Evolutionary conservation across 2,888 invertebrate genomes (phyloP), one percentile per base, ranked within the genome.

Genomic region (Azorinus chamasolen): DNA sequence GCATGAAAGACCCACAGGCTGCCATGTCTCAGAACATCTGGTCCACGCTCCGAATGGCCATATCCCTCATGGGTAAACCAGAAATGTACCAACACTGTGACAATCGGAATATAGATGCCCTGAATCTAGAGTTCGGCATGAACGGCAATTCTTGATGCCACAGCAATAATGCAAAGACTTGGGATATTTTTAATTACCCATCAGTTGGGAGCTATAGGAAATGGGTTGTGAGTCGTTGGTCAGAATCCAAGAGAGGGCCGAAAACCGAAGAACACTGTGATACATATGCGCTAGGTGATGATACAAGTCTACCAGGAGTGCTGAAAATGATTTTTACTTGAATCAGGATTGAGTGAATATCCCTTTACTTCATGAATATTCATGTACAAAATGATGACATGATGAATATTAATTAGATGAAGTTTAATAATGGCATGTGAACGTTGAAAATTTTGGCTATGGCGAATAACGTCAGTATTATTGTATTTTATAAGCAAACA

Each of bases 11-110:
- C 14, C 88, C 89, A n/a, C 88, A 90, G 43, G 81, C 90, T 12
- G 91, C 94, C 74, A 97, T 97, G 96, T 98, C 98, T 0, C 96
- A 97, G 85, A 97, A 97, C 46, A 98, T 99, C 92, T 99, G 99
- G 99, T 96, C 96, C 59, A 98, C 98, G 0, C 94, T 99, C 64
- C 95, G 97, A 90, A 96, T 98, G 95, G 96, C 97, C 45, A 95
- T 95, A 25, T 96, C 97, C 4, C 94, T 98, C 79, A 95, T 98
- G 95, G 94, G 95, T 71, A 94, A 94, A 76, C 92, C 94, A 45
- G 94, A 95, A 83, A 92, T 95, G 25, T 93, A 94, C 74, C 93
- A 93, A 58, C 94, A 94, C 46, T 94, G 95, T 87, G 95, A 95
- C 89, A 91, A 92, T 50, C 94, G 94, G 48, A 92, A 94, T 79